phyloP scores from a whole-genome alignment of 1,140 invertebrate genomes.

The Euwallacea fornicatus region DNA sequence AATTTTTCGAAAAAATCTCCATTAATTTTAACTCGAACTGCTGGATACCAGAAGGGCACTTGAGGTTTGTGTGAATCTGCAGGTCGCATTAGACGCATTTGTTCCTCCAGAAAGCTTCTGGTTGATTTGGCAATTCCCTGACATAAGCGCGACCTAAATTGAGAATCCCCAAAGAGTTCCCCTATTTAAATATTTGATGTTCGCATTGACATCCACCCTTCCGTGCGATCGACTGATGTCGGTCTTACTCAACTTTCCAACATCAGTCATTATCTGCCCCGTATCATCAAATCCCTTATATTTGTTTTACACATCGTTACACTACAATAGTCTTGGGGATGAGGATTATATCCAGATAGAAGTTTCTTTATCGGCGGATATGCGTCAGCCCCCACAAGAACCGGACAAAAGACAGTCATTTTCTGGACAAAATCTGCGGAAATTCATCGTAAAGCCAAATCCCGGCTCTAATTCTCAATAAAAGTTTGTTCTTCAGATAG shows the following conservation, averaged over 20 bases:
- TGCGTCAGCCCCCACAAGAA: conserved; percentile 7
- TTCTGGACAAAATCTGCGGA: conserved; percentile 10
- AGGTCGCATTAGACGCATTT: no score
- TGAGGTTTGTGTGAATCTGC: no score
- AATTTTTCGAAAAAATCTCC: no score
- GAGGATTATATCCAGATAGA: conserved; percentile 1
- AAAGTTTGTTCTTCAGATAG: neutral
- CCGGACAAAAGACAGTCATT: conserved; percentile 9
- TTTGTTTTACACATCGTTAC: conserved; percentile 12
- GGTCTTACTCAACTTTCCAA: neutral
- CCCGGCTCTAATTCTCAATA: neutral
- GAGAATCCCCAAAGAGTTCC: conserved; percentile 3
- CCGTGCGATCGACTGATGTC: neutral
- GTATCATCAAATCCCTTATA: neutral
- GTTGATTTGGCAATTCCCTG: no score
- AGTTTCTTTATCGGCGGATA: conserved; percentile 18
- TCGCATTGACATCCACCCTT: conserved; percentile 3
- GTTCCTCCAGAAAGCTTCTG: no score
- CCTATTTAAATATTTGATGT: conserved; percentile 18
- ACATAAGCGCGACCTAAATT: neutral
- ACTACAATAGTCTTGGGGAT: neutral
- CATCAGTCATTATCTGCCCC: neutral
- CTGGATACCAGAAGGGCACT: no score
- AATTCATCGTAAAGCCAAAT: conserved; percentile 8
- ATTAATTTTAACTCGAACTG: no score